Evolutionary conservation across 1,140 invertebrate species (phyloP).

Genomic region (Tetramorium alpestre): DNA sequence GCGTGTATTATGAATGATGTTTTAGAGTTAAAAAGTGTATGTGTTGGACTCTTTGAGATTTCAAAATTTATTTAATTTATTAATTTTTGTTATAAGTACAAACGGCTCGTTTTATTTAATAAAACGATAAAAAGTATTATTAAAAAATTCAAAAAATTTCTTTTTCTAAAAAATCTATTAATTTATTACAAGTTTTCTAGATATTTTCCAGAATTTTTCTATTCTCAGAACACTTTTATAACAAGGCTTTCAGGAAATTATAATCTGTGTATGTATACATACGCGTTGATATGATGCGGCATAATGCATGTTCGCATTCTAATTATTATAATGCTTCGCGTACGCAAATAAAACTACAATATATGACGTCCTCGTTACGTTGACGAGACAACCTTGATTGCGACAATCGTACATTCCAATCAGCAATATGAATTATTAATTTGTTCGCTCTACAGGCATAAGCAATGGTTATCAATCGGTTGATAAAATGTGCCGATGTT

Average conservation of each 20-base stretch:
- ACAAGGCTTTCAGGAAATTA: background rate
- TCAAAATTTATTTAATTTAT: background rate
- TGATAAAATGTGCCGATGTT: background rate
- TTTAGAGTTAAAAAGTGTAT: background rate
- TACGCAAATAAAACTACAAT: conserved; percentile 44
- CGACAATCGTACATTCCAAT: conserved; percentile 43
- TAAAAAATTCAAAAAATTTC: background rate
- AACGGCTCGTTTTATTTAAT: background rate
- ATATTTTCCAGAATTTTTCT: background rate
- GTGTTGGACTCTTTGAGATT: background rate
- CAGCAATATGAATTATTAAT: conserved; percentile 60
- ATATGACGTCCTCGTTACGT: background rate
- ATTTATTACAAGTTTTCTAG: background rate
- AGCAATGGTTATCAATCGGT: conserved; percentile 15
- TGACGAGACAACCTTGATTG: conserved; percentile 50
- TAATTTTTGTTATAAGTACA: background rate
- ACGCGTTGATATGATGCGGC: background rate
- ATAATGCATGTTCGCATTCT: conserved; percentile 37
- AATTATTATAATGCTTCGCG: conserved; percentile 43
- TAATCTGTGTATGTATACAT: background rate
- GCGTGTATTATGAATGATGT: background rate
- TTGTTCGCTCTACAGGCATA: background rate
- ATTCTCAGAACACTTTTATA: background rate
- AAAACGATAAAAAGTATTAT: background rate
- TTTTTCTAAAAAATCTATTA: background rate